phyloP scores from a whole-genome alignment of 2,797 vertebrate species.

The Trachops cirrhosus region DNA sequence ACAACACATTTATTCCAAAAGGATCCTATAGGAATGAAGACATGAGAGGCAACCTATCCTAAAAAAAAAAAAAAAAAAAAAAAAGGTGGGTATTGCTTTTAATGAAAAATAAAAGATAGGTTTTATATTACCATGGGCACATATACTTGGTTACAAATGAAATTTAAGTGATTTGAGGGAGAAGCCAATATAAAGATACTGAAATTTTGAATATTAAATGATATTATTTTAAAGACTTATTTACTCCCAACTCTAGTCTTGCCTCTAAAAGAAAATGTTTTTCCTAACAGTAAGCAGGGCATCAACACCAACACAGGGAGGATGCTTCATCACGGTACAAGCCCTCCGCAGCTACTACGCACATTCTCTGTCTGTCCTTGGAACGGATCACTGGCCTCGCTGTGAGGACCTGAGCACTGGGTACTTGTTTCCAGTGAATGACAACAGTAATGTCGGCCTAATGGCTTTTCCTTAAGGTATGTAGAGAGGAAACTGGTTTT shows the following conservation, averaged over 20 bases:
- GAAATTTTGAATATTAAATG: not conserved
- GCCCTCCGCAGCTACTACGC: constrained; percentile 34
- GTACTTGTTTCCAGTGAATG: constrained; percentile 60
- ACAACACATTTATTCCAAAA: not conserved
- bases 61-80: not conserved
- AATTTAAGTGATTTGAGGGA: not conserved
- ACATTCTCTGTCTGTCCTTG: not conserved
- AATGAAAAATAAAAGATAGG: not conserved
- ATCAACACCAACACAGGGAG: not conserved
- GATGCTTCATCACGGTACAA: not conserved
- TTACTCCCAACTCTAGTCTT: not conserved
- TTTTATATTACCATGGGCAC: not conserved
- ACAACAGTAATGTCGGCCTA: not conserved
- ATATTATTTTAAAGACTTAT: constrained; percentile 18
- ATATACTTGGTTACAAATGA: not conserved
- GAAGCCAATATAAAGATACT: not conserved
- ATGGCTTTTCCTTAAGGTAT: constrained; percentile 64
- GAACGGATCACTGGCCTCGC: constrained; percentile 1
- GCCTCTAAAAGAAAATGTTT: not conserved
- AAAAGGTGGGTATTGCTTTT: not conserved
- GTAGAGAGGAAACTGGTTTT: constrained; percentile 30
- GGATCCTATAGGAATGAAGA: not conserved
- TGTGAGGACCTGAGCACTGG: not conserved
- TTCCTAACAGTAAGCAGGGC: constrained; percentile 26
- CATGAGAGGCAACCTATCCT: not conserved